phyloP scores from a whole-genome alignment of 92 coral and sea anemone genomes.

The Palythoa grandis region DNA sequence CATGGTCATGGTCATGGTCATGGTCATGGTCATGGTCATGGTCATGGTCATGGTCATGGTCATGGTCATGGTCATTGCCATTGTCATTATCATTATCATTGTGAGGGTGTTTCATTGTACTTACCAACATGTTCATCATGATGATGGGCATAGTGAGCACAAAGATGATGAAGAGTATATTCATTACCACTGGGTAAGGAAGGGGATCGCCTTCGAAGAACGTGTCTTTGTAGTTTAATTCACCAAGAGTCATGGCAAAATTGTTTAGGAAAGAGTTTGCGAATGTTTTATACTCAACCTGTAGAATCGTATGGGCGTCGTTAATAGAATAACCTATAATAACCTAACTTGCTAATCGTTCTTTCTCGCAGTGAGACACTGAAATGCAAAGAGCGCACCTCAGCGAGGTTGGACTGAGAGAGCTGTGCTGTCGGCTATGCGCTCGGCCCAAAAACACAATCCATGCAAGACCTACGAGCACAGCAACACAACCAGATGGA shows the following conservation, averaged over 20 bases:
- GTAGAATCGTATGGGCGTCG: neutral
- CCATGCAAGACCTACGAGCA: too few species aligned
- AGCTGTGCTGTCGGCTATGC: too few species aligned
- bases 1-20: too few species aligned
- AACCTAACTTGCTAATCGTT: too few species aligned
- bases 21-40: too few species aligned
- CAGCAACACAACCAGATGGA: too few species aligned
- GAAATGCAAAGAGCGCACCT: too few species aligned
- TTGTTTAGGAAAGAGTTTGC: slow-evolving; percentile 28
- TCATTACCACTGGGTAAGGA: slow-evolving; percentile 28
- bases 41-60: neutral
- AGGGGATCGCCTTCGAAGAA: slow-evolving; percentile 9
- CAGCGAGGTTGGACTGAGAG: too few species aligned
- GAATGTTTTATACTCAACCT: slow-evolving; percentile 10
- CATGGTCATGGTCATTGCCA: neutral
- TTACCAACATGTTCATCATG: slow-evolving; percentile 44
- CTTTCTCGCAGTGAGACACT: too few species aligned
- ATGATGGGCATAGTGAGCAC: slow-evolving; percentile 35
- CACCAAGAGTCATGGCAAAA: slow-evolving; percentile 41
- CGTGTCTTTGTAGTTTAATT: slow-evolving; percentile 40
- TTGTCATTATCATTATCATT: too few species aligned
- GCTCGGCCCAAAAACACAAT: too few species aligned
- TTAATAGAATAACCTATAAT: too few species aligned
- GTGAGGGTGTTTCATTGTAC: neutral
- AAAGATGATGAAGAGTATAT: slow-evolving; percentile 16